Conservation (phyloP, 2,888 invertebrate genomes). For the Rhingia campestris region DNA sequence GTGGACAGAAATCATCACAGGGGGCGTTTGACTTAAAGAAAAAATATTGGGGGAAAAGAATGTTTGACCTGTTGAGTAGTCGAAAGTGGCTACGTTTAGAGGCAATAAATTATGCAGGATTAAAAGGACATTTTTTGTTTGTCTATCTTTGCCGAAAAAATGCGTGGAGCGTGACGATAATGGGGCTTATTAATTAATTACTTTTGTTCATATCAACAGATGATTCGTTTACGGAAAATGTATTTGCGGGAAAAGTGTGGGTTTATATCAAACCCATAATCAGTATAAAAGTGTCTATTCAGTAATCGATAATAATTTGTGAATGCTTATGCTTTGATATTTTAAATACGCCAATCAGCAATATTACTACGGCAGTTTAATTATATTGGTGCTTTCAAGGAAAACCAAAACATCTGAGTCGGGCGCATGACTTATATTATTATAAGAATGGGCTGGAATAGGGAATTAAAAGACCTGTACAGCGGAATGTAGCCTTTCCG, state of each 20-base stretch:
- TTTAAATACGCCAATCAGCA: no score
- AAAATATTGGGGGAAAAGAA: slow-evolving; percentile 45
- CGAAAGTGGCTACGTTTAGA: slow-evolving; percentile 50
- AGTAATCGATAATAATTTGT: no score
- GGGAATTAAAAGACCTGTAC: no score
- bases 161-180: slow-evolving; percentile 35
- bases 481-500: no score
- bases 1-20: slow-evolving; percentile 48
- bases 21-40: slow-evolving; percentile 63
- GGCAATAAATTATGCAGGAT: slow-evolving; percentile 73
- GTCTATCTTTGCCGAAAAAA: slow-evolving; percentile 23
- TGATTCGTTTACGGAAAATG: neutral
- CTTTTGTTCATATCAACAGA: neutral
- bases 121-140: slow-evolving; percentile 56
- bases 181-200: slow-evolving; percentile 65
- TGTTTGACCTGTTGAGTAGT: slow-evolving; percentile 69
- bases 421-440: no score
- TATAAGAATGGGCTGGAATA: no score
- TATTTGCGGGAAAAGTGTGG: neutral
- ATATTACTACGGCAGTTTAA: no score
- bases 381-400: no score
- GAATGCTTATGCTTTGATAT: no score
- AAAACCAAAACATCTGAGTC: no score
- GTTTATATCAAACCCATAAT: no score
- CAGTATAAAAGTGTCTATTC: no score